A percentile compares a stretch with the other conserved stretches of the same genome.
Evolutionary conservation across 1,140 invertebrate genomes (phyloP).

Genomic region (Pogonomyrmex californicus): DNA sequence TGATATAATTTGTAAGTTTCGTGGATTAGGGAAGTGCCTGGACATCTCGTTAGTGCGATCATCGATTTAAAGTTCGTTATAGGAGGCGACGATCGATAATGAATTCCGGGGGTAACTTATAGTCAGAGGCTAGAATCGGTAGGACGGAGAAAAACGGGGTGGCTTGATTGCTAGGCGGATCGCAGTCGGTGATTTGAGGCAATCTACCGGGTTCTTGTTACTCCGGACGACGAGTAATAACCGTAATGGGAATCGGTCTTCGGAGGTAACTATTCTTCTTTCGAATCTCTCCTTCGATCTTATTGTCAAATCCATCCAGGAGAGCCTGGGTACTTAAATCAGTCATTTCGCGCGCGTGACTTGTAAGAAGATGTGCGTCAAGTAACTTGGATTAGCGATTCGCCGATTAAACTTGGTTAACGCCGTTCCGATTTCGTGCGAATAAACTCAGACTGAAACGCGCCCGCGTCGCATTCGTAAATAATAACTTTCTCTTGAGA

Average conservation of each 20-base stretch:
- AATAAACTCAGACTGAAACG: neutral
- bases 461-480: neutral
- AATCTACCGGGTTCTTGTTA: conserved; percentile 84
- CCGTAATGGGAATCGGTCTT: conserved; percentile 79
- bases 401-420: conserved; percentile 44
- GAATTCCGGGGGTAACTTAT: conserved; percentile 64
- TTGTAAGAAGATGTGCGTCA: conserved; percentile 66
- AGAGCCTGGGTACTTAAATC: conserved; percentile 73
- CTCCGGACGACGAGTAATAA: conserved; percentile 83
- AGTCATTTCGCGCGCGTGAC: conserved; percentile 71
- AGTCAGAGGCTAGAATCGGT: conserved; percentile 70
- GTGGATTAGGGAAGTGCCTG: conserved; percentile 53
- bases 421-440: neutral
- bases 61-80: conserved; percentile 83
- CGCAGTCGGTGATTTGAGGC: conserved; percentile 83
- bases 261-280: conserved; percentile 75
- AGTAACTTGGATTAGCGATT: conserved; percentile 58
- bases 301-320: conserved; percentile 75
- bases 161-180: conserved; percentile 83
- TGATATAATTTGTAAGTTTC: conserved; percentile 54
- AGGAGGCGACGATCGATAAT: conserved; percentile 78
- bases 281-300: conserved; percentile 77
- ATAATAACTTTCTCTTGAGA: neutral
- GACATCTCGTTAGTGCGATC: conserved; percentile 78
- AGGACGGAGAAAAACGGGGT: conserved; percentile 77